These are phyloP conservation scores for Nomada fabriciana DNA, from an alignment of 2,888 invertebrate species.

Conservation along the genomic window DNA sequence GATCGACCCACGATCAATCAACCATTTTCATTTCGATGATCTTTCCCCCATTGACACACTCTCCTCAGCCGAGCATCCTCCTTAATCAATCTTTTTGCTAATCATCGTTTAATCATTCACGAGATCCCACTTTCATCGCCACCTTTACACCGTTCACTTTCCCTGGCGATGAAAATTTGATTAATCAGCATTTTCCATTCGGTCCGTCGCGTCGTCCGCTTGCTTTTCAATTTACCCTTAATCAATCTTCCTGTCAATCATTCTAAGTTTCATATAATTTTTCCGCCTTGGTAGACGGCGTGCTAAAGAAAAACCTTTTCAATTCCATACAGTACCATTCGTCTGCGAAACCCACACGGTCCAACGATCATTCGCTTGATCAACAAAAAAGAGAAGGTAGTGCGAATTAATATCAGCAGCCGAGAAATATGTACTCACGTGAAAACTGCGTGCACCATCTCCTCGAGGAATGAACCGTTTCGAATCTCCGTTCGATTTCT, in stretches of 20 bases:
- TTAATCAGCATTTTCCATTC: slow-evolving; percentile 44
- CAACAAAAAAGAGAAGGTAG: too few relatives aligned
- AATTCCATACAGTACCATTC: too few relatives aligned
- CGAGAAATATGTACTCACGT: slow-evolving; percentile 85
- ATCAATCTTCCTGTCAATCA: slow-evolving; percentile 36
- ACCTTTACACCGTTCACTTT: slow-evolving; percentile 6
- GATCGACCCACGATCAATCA: slow-evolving; percentile 32
- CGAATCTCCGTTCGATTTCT: slow-evolving; percentile 81
- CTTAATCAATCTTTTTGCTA: slow-evolving; percentile 49
- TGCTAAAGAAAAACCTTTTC: background rate
- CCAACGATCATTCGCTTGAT: background rate
- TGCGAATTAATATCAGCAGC: background rate
- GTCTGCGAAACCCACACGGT: background rate
- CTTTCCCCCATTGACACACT: background rate
- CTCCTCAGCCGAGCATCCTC: background rate
- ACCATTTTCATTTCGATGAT: background rate
- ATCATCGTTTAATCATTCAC: slow-evolving; percentile 51
- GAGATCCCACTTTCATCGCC: slow-evolving; percentile 6
- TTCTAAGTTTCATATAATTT: background rate
- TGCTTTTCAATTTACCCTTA: slow-evolving; percentile 15
- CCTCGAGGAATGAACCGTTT: slow-evolving; percentile 87
- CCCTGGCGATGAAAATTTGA: slow-evolving; percentile 18
- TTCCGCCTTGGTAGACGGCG: background rate
- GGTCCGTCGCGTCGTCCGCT: background rate
- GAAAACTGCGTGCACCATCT: slow-evolving; percentile 88